These are phyloP conservation scores for Mastomys natalensis DNA, from an alignment of 2,113 vertebrate species.

Conservation along the genomic window DNA sequence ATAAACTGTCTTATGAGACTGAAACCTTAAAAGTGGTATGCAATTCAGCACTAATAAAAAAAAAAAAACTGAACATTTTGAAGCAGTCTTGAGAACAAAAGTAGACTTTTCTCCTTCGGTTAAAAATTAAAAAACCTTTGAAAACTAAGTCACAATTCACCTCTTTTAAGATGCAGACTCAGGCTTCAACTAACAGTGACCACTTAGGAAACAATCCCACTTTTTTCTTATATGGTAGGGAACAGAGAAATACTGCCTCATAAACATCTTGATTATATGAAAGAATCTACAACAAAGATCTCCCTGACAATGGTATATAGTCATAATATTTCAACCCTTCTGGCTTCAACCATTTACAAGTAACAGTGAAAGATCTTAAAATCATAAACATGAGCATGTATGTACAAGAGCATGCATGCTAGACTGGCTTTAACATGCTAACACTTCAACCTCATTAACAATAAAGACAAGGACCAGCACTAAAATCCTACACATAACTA, in stretches of 20 bases:
- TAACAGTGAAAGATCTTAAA: constrained; percentile 36
- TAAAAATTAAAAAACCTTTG: background rate
- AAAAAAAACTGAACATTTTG: constrained; percentile 38
- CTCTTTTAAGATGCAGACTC: constrained; percentile 6
- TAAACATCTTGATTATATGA: constrained; percentile 13
- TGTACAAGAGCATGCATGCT: background rate
- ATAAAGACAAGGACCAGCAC: background rate
- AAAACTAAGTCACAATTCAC: constrained; percentile 54
- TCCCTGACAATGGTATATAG: background rate
- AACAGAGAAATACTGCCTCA: constrained; percentile 28
- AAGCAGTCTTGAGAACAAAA: constrained; percentile 31
- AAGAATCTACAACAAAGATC: constrained; percentile 3
- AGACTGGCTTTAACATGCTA: constrained; percentile 19
- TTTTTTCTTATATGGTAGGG: background rate
- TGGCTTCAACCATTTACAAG: constrained; percentile 41
- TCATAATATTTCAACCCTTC: background rate
- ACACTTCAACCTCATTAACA: background rate
- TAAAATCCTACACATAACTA: constrained; percentile 38
- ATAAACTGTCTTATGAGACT: constrained; percentile 32
- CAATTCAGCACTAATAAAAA: background rate
- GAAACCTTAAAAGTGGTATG: background rate
- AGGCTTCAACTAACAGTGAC: constrained; percentile 17
- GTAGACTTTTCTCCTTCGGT: background rate
- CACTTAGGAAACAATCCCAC: constrained; percentile 4
- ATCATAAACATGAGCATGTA: too few species aligned